Percentiles rank a stretch among this genome's conserved stretches.
Evolutionary conservation across 2,113 vertebrate genomes (phyloP).

Genomic region (Oreochromis spilurus): DNA sequence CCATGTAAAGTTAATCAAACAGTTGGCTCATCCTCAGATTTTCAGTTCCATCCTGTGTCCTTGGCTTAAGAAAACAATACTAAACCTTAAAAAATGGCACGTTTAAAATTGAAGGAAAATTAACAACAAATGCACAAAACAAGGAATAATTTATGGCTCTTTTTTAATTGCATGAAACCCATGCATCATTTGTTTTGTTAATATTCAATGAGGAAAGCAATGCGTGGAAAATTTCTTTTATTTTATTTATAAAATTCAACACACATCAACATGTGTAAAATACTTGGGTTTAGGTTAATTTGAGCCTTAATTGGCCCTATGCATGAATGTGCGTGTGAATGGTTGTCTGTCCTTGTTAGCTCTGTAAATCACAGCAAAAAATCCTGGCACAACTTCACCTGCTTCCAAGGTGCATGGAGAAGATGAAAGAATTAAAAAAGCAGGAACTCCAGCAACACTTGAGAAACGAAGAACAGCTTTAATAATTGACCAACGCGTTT

Average conservation of each 20-base stretch:
- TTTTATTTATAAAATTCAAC: background rate
- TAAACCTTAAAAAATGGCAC: background rate
- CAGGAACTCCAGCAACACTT: too few relatives aligned
- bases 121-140: background rate
- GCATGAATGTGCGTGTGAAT: background rate
- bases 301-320: background rate
- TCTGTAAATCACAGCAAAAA: background rate
- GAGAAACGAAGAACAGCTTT: too few relatives aligned
- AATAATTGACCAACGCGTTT: too few relatives aligned
- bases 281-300: background rate
- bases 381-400: too few relatives aligned
- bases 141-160: background rate
- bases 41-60: background rate
- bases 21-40: background rate
- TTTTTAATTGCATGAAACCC: background rate
- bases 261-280: background rate
- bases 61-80: background rate
- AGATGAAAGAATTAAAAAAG: too few relatives aligned
- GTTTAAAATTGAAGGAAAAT: background rate
- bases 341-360: background rate
- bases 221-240: accelerated
- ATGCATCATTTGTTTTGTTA: background rate
- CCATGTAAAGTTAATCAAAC: background rate
- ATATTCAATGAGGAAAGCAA: background rate
- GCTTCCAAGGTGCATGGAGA: too few relatives aligned